phyloP scores from a whole-genome alignment of 2,797 vertebrate genomes.

The Microcaecilia unicolor region DNA sequence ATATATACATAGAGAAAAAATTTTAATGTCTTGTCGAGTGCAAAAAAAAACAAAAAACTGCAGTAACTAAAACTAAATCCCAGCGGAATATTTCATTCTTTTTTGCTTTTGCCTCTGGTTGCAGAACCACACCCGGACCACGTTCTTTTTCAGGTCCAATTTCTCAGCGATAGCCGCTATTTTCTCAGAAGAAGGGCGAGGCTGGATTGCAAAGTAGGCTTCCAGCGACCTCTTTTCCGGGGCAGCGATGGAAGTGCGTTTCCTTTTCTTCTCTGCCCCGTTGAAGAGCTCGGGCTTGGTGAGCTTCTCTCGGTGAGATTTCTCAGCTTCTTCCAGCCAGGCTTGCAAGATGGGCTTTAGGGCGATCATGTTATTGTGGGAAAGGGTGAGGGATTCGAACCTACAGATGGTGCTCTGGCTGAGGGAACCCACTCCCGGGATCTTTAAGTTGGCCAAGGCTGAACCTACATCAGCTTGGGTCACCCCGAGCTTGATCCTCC shows the following conservation, averaged over 20 bases:
- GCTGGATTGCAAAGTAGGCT: slow-evolving; percentile 92
- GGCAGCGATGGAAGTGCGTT: slow-evolving; percentile 90
- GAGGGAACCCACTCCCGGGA: slow-evolving; percentile 83
- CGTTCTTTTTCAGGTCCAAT: slow-evolving; percentile 96
- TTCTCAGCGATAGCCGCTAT: slow-evolving; percentile 94
- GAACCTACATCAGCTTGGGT: slow-evolving; percentile 93
- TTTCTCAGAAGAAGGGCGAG: slow-evolving; percentile 89
- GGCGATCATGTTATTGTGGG: slow-evolving; percentile 93
- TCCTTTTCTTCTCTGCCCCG: slow-evolving; percentile 89
- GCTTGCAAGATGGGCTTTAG: slow-evolving; percentile 93
- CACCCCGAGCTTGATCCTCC: slow-evolving; percentile 93
- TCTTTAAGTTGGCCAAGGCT: slow-evolving; percentile 87
- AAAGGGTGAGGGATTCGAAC: slow-evolving; percentile 85
- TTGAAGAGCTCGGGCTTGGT: slow-evolving; percentile 95
- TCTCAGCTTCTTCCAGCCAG: slow-evolving; percentile 93
- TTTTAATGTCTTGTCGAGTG: background rate
- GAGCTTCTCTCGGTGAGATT: slow-evolving; percentile 91
- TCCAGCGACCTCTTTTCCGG: slow-evolving; percentile 90
- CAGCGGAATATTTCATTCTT: slow-evolving; percentile 95
- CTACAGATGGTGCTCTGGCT: slow-evolving; percentile 91
- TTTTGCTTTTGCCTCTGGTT: slow-evolving; percentile 98
- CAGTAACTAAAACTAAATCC: slow-evolving; percentile 66
- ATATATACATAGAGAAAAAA: background rate
- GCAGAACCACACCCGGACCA: slow-evolving; percentile 97
- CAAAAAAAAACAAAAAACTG: slow-evolving; percentile 3